A percentile compares a stretch with the other conserved stretches of the same genome.
Conservation (phyloP, 1,140 invertebrate genomes). For the Stenopsyche tienmushanensis region DNA sequence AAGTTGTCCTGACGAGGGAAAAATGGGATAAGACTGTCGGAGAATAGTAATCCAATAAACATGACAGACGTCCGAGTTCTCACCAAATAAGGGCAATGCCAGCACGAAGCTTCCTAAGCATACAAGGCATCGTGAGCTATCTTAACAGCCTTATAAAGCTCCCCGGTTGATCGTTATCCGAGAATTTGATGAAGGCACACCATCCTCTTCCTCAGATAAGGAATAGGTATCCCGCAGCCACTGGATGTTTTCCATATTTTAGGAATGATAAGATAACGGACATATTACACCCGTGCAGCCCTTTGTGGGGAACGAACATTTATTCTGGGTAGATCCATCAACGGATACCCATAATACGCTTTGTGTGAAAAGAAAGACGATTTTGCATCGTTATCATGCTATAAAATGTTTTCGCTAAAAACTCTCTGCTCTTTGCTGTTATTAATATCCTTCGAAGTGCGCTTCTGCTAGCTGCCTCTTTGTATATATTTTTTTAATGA, state of each 20-base stretch:
- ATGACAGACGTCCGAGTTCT: slow-evolving; percentile 24
- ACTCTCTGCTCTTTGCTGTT: too few species aligned
- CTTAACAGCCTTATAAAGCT: slow-evolving; percentile 31
- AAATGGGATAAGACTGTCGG: slow-evolving; percentile 15
- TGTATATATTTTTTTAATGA: too few species aligned
- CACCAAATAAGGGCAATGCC: slow-evolving; percentile 13
- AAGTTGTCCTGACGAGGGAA: background rate
- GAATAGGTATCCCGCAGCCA: slow-evolving; percentile 6
- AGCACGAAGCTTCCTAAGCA: too few species aligned
- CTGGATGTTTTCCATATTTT: slow-evolving; percentile 26
- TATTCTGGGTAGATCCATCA: too few species aligned
- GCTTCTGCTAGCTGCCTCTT: too few species aligned
- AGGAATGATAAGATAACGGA: slow-evolving; percentile 11
- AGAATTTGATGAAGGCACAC: slow-evolving; percentile 35
- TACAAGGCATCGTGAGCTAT: slow-evolving; percentile 11
- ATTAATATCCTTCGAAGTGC: too few species aligned
- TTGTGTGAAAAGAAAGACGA: too few species aligned
- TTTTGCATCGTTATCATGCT: too few species aligned
- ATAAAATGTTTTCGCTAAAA: too few species aligned
- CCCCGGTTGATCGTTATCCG: slow-evolving; percentile 36
- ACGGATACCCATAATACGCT: too few species aligned
- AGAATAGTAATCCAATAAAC: slow-evolving; percentile 29
- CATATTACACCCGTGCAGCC: background rate
- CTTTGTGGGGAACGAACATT: too few species aligned
- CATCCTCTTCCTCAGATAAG: background rate